Evolutionary conservation across 2,797 vertebrate species (phyloP).

Genomic region (Acipenser transmontanus): DNA sequence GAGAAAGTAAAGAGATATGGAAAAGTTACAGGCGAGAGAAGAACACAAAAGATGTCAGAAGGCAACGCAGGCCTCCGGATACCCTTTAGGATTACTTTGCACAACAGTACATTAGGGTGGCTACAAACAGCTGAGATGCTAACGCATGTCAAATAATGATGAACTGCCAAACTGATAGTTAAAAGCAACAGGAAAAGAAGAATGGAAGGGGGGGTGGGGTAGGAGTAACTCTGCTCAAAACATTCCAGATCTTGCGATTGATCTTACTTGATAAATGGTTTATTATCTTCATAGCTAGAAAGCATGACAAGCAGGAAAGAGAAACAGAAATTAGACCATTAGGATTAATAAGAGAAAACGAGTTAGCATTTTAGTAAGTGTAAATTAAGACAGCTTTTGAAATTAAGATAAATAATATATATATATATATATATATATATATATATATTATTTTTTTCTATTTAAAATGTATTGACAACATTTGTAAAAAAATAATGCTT

Average conservation of each 20-base stretch:
- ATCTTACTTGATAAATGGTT: slow-evolving; percentile 99
- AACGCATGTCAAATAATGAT: slow-evolving; percentile 36
- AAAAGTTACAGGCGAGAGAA: slow-evolving; percentile 35
- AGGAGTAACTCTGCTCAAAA: slow-evolving; percentile 55
- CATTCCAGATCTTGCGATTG: slow-evolving; percentile 84
- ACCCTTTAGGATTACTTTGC: slow-evolving; percentile 34
- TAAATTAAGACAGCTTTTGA: slow-evolving; percentile 12
- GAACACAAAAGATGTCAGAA: slow-evolving; percentile 40
- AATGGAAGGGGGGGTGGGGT: slow-evolving; percentile 61
- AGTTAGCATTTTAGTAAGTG: slow-evolving; percentile 45
- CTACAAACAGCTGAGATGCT: slow-evolving; percentile 32
- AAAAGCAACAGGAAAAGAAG: slow-evolving; percentile 55
- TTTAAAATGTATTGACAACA: slow-evolving; percentile 15
- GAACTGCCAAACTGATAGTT: slow-evolving; percentile 39
- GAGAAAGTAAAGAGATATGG: slow-evolving; percentile 35
- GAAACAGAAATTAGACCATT: slow-evolving; percentile 96
- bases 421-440: background rate
- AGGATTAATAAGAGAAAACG: slow-evolving; percentile 47
- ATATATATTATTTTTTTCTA: slow-evolving; percentile 9
- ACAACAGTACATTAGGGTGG: slow-evolving; percentile 17
- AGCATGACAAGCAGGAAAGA: slow-evolving; percentile 98
- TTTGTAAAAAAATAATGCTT: slow-evolving; percentile 60
- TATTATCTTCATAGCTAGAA: slow-evolving; percentile 99
- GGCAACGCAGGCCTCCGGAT: slow-evolving; percentile 48
- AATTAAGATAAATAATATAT: slow-evolving; percentile 4